phyloP scores from a whole-genome alignment of 2,797 vertebrate genomes.

The Myotis planiceps region DNA sequence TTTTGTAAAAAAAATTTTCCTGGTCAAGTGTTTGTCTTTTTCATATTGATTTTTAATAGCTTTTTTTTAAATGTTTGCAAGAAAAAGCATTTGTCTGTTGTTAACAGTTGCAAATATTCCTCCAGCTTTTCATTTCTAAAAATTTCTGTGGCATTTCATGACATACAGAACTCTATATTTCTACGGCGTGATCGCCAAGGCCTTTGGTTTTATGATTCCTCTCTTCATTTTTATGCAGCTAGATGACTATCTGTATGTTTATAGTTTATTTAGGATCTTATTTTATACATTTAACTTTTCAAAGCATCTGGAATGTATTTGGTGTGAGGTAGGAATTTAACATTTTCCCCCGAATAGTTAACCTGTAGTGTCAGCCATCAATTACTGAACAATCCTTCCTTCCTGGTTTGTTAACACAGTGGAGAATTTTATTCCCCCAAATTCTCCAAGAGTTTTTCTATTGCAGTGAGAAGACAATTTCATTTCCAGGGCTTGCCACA shows the following conservation, averaged over 20 bases:
- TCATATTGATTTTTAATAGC: not conserved
- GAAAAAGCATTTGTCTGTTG: not conserved
- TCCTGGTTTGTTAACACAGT: slow-evolving; percentile 36
- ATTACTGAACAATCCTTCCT: slow-evolving; percentile 20
- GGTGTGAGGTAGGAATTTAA: not conserved
- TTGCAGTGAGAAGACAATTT: not conserved
- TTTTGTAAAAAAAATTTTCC: not conserved
- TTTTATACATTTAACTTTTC: slow-evolving; percentile 46
- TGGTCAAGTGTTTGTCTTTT: not conserved
- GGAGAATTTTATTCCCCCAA: not conserved
- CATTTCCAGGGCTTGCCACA: not conserved
- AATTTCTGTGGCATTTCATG: slow-evolving; percentile 14
- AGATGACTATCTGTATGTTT: slow-evolving; percentile 38
- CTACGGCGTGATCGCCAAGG: slow-evolving; percentile 33
- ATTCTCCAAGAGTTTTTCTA: not conserved
- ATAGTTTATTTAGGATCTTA: slow-evolving; percentile 35
- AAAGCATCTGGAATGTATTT: slow-evolving; percentile 29
- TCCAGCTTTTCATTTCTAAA: slow-evolving; percentile 35
- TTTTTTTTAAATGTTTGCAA: not conserved
- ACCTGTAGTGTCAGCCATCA: not conserved
- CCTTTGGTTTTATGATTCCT: slow-evolving; percentile 33
- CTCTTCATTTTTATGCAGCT: slow-evolving; percentile 35
- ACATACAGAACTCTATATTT: slow-evolving; percentile 1
- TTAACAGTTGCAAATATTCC: not conserved
- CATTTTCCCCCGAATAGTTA: not conserved